A percentile compares a stretch with the other conserved stretches of the same genome.
phyloP scores from a whole-genome alignment of 2,888 invertebrate genomes.

The Erebia palarica region DNA sequence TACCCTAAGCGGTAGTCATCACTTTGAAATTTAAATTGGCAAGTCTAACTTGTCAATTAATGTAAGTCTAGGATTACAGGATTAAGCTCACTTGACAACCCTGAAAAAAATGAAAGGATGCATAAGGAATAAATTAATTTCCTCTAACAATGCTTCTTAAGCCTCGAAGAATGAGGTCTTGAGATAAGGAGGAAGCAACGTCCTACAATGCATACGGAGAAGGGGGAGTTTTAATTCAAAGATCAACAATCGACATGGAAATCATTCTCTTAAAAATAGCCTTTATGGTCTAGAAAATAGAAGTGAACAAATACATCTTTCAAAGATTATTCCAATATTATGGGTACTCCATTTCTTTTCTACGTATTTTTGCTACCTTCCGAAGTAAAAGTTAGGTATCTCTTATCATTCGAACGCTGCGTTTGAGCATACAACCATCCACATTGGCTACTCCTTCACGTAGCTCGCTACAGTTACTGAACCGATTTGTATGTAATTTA shows the following conservation, averaged over 20 bases:
- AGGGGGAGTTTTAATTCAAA: slow-evolving; percentile 22
- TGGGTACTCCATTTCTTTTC: not conserved
- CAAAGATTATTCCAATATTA: too few relatives aligned
- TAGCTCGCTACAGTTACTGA: too few relatives aligned
- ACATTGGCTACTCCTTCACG: too few relatives aligned
- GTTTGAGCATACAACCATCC: too few relatives aligned
- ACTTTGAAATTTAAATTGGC: not conserved
- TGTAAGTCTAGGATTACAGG: not conserved
- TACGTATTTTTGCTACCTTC: not conserved
- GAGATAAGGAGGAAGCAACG: slow-evolving; percentile 27
- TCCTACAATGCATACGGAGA: slow-evolving; percentile 24
- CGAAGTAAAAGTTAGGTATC: too few relatives aligned
- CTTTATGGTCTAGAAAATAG: slow-evolving; percentile 12
- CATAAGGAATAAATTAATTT: slow-evolving; percentile 39
- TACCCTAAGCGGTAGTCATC: too few relatives aligned
- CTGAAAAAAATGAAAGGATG: slow-evolving; percentile 24
- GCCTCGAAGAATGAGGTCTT: slow-evolving; percentile 32
- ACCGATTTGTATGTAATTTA: too few relatives aligned
- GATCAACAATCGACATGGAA: slow-evolving; percentile 1
- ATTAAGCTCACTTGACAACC: slow-evolving; percentile 14
- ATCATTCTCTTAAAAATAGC: not conserved
- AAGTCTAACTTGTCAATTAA: not conserved
- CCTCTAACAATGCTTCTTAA: slow-evolving; percentile 33
- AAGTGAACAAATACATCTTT: not conserved
- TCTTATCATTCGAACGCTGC: too few relatives aligned